A percentile compares a stretch with the other conserved stretches of the same genome.
Conservation (phyloP, 2,888 invertebrate genomes). For the Oligia strigilis region DNA sequence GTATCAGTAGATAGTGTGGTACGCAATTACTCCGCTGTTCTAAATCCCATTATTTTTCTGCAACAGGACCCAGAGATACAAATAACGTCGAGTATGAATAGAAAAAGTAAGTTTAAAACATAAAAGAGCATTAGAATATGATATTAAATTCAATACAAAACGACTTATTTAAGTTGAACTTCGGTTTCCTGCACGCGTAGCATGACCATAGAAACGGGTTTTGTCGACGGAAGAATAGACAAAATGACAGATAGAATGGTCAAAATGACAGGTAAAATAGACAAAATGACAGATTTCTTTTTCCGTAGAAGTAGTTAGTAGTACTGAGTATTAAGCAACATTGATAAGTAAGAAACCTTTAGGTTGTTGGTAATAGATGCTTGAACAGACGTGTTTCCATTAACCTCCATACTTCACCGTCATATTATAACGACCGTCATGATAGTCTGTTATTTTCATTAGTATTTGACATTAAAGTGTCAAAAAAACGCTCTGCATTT, state of each 20-base stretch:
- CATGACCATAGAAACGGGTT: too few species aligned
- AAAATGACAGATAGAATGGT: too few species aligned
- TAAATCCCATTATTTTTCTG: not conserved
- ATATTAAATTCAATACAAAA: not conserved
- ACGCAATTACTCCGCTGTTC: too few species aligned
- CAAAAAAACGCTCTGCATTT: not conserved
- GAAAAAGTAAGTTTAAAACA: conserved; percentile 50
- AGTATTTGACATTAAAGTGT: not conserved
- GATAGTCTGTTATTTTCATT: not conserved
- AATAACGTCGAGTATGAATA: conserved; percentile 16
- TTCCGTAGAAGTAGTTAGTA: not conserved
- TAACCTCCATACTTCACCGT: too few species aligned
- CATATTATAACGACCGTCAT: not conserved
- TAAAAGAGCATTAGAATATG: not conserved
- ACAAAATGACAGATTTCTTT: too few species aligned
- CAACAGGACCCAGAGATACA: conserved; percentile 35
- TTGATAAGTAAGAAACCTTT: not conserved
- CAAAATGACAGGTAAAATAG: too few species aligned
- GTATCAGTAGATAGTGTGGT: too few species aligned
- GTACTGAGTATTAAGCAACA: too few species aligned
- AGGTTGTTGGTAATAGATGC: not conserved
- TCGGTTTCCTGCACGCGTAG: not conserved
- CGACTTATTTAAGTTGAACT: not conserved
- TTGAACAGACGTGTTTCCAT: too few species aligned
- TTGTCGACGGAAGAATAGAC: too few species aligned